Conservation (phyloP, 1,140 invertebrate species). For the Sweltsa coloradensis region DNA sequence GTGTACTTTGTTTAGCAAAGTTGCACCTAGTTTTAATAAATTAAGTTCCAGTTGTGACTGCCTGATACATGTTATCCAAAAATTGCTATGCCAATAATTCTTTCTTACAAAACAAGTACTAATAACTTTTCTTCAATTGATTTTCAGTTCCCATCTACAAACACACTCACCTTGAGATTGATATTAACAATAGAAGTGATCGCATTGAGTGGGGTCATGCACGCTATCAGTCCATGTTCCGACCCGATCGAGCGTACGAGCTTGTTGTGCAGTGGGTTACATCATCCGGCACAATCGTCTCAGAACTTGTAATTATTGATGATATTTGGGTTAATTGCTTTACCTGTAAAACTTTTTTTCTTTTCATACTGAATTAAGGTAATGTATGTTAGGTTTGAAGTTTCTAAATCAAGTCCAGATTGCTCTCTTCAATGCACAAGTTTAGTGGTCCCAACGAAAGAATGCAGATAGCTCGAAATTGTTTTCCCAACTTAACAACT, state of each 20-base stretch:
- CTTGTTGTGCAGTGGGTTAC: slow-evolving; percentile 92
- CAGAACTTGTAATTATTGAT: slow-evolving; percentile 71
- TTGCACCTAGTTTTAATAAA: too few relatives aligned
- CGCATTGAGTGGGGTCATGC: slow-evolving; percentile 91
- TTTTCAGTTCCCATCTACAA: slow-evolving; percentile 54
- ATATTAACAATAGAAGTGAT: slow-evolving; percentile 77
- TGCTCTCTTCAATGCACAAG: too few relatives aligned
- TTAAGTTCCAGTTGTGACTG: too few relatives aligned
- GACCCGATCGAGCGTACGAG: slow-evolving; percentile 82
- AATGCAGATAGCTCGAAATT: too few relatives aligned
- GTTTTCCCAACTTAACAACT: too few relatives aligned
- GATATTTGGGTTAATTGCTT: too few relatives aligned
- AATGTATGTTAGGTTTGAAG: slow-evolving; percentile 14
- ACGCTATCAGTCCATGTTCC: slow-evolving; percentile 80
- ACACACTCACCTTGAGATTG: slow-evolving; percentile 73
- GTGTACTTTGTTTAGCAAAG: too few relatives aligned
- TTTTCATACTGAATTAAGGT: slow-evolving; percentile 7
- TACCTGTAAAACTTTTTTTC: slow-evolving; percentile 11
- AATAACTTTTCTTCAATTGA: slow-evolving; percentile 2
- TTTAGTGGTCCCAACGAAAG: too few relatives aligned
- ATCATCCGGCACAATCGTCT: slow-evolving; percentile 83
- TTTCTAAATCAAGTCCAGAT: too few relatives aligned
- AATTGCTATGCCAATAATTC: too few relatives aligned
- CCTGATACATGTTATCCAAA: too few relatives aligned
- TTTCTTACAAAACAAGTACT: too few relatives aligned